A percentile compares a stretch with the other conserved stretches of the same genome.
These are phyloP conservation scores for Lithophane ornitopus DNA, from an alignment of 2,888 invertebrate species.

Conservation along the genomic window DNA sequence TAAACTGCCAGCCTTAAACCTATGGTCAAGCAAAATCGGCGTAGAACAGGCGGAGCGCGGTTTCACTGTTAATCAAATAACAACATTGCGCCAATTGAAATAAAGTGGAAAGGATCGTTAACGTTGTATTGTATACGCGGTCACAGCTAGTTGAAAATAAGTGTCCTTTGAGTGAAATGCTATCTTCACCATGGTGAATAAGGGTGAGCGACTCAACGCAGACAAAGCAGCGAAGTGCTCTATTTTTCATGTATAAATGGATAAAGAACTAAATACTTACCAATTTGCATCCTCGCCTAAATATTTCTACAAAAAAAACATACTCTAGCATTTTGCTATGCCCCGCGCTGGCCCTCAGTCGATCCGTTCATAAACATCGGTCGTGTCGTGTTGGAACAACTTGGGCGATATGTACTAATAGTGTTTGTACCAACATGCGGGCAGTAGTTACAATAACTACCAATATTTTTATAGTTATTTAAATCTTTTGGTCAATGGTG, in stretches of 20 bases:
- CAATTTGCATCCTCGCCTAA: not conserved
- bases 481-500: conserved; percentile 23
- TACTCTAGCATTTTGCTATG: not conserved
- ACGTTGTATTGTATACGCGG: not conserved
- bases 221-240: not conserved
- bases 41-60: not conserved
- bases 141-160: conserved; percentile 6
- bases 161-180: not conserved
- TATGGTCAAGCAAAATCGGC: not conserved
- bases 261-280: not conserved
- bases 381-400: not conserved
- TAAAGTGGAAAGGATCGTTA: not conserved
- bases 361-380: not conserved
- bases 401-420: not conserved
- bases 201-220: not conserved
- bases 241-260: not conserved
- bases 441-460: conserved; percentile 6
- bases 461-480: conserved; percentile 36
- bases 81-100: not conserved
- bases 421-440: not conserved
- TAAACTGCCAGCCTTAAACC: not conserved
- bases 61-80: not conserved
- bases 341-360: not conserved
- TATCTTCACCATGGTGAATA: not conserved
- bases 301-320: not conserved